Evolutionary conservation across 1,140 invertebrate species (phyloP).

Genomic region (Oryzaephilus surinamensis): DNA sequence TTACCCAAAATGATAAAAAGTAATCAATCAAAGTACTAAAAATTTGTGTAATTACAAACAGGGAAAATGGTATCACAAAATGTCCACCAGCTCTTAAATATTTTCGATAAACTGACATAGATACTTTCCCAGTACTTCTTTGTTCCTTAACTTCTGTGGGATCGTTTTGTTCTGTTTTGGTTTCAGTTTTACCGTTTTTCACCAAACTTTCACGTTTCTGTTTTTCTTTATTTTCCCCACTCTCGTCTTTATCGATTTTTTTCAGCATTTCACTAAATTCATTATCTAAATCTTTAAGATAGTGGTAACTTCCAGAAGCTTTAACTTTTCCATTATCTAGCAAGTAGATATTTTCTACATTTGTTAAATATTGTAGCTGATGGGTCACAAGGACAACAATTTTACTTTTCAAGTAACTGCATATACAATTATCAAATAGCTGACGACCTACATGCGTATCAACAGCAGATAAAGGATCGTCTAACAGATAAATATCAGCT

Average conservation of each 20-base stretch:
- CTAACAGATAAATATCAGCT: slow-evolving; percentile 68
- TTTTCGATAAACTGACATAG: slow-evolving; percentile 42
- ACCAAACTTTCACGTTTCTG: too few species aligned
- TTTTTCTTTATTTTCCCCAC: too few species aligned
- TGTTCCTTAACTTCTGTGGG: slow-evolving; percentile 14
- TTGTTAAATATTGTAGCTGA: slow-evolving; percentile 72
- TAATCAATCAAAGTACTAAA: slow-evolving; percentile 52
- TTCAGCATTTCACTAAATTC: slow-evolving; percentile 16
- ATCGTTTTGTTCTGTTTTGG: slow-evolving; percentile 16
- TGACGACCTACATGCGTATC: slow-evolving; percentile 57
- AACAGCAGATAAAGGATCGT: too few species aligned
- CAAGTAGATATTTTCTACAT: slow-evolving; percentile 55
- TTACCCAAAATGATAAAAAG: slow-evolving; percentile 42
- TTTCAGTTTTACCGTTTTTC: slow-evolving; percentile 27
- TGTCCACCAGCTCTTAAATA: slow-evolving; percentile 49
- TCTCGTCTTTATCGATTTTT: slow-evolving; percentile 25
- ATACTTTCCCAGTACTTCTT: slow-evolving; percentile 41
- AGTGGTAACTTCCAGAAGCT: slow-evolving; percentile 49
- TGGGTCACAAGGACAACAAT: slow-evolving; percentile 73
- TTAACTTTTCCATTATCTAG: slow-evolving; percentile 48
- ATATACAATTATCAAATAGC: slow-evolving; percentile 55
- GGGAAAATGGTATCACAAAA: slow-evolving; percentile 37
- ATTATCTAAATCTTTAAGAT: slow-evolving; percentile 46
- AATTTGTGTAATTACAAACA: slow-evolving; percentile 47
- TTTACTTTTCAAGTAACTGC: slow-evolving; percentile 52